Evolutionary conservation across 2,888 invertebrate genomes (phyloP).

Genomic region (Elysia crispata): DNA sequence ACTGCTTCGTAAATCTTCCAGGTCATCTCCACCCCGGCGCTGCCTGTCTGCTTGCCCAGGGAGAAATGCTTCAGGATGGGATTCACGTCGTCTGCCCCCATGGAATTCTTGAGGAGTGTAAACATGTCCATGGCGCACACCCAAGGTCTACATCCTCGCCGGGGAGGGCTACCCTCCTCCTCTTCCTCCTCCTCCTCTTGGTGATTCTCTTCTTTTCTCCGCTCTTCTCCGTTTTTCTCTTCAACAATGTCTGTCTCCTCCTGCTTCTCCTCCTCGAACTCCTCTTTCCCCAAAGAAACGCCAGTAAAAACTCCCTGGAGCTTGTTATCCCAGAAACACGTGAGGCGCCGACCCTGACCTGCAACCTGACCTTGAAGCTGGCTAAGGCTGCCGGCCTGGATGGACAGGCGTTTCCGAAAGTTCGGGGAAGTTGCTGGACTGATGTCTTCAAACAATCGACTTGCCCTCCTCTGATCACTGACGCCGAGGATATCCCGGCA

Average conservation of each 20-base stretch:
- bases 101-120: conserved; percentile 70
- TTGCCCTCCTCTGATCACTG: no score
- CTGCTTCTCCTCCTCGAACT: conserved; percentile 21
- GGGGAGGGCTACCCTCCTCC: conserved; percentile 33
- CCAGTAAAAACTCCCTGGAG: conserved; percentile 37
- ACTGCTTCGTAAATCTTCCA: conserved; percentile 95
- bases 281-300: conserved; percentile 22
- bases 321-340: background rate
- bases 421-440: no score
- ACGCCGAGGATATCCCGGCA: no score
- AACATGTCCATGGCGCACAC: conserved; percentile 70
- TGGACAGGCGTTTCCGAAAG: no score
- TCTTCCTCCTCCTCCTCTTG: conserved; percentile 32
- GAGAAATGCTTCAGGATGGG: conserved; percentile 93
- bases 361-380: no score
- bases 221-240: background rate
- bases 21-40: conserved; percentile 91
- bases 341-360: no score
- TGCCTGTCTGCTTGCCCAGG: conserved; percentile 87
- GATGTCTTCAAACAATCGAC: no score
- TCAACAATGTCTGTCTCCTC: background rate
- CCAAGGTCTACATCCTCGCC: conserved; percentile 53
- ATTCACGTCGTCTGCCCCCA: conserved; percentile 77
- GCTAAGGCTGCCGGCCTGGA: no score
- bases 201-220: background rate